phyloP scores from a whole-genome alignment of 2,888 invertebrate species.

The Synanthedon myopaeformis region DNA sequence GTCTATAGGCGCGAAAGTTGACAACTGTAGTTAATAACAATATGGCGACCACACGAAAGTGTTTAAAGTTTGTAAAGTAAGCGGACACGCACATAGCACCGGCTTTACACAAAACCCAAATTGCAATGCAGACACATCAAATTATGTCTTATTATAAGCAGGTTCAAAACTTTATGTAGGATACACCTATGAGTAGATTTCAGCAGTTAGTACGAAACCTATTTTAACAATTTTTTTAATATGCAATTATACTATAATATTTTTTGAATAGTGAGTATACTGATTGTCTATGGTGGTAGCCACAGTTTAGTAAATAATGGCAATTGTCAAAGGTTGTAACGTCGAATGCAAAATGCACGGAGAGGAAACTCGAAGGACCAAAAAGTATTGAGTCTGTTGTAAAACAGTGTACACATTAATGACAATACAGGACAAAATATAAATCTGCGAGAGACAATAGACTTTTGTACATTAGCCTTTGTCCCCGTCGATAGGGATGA shows the following conservation, averaged over 20 bases:
- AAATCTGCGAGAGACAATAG: slow-evolving; percentile 60
- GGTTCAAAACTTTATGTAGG: too few species aligned
- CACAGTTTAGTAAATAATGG: neutral
- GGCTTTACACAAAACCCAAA: slow-evolving; percentile 7
- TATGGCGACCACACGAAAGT: neutral
- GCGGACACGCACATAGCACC: slow-evolving; percentile 48
- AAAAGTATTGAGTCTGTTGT: slow-evolving; percentile 41
- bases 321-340: neutral
- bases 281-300: too few species aligned
- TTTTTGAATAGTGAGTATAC: too few species aligned
- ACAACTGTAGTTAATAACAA: neutral
- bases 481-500: slow-evolving; percentile 56
- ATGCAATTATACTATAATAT: too few species aligned
- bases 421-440: slow-evolving; percentile 56
- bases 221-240: too few species aligned
- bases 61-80: slow-evolving; percentile 14
- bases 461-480: slow-evolving; percentile 49
- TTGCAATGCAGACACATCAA: too few species aligned
- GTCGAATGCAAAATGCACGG: neutral
- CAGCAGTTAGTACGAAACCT: too few species aligned
- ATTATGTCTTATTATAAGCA: neutral
- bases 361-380: slow-evolving; percentile 27
- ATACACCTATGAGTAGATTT: too few species aligned
- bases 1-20: neutral
- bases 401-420: slow-evolving; percentile 57